Conservation (phyloP, 2,113 vertebrate species). For the Oenanthe melanoleuca region DNA sequence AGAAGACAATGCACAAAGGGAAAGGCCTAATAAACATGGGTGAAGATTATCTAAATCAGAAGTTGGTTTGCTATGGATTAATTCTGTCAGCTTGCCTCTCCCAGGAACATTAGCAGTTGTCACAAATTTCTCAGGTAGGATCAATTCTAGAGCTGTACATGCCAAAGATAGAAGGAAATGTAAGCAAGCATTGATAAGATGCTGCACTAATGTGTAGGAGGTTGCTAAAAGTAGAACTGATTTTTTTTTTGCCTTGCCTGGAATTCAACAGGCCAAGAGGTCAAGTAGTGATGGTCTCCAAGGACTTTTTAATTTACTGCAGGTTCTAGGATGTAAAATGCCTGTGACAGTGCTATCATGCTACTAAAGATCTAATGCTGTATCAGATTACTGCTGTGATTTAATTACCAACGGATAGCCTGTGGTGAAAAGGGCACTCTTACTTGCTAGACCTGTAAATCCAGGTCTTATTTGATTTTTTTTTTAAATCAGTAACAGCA, state of each 20-base stretch:
- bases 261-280: conserved; percentile 38
- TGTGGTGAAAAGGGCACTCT: background rate
- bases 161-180: background rate
- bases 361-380: background rate
- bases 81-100: background rate
- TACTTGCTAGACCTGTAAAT: background rate
- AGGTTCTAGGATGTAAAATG: background rate
- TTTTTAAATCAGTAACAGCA: background rate
- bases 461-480: background rate
- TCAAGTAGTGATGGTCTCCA: conserved; percentile 2
- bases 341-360: background rate
- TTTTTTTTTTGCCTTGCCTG: background rate
- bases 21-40: background rate
- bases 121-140: background rate
- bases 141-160: background rate
- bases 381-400: conserved; percentile 19
- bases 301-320: conserved; percentile 37
- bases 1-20: background rate
- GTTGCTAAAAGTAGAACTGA: background rate
- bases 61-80: background rate
- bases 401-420: background rate
- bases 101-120: background rate
- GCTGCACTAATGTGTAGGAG: background rate
- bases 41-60: background rate
- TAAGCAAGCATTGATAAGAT: background rate